Percentiles rank a stretch among this genome's conserved stretches.
Evolutionary conservation across 2,797 vertebrate species (phyloP).

Genomic region (Microcaecilia unicolor): DNA sequence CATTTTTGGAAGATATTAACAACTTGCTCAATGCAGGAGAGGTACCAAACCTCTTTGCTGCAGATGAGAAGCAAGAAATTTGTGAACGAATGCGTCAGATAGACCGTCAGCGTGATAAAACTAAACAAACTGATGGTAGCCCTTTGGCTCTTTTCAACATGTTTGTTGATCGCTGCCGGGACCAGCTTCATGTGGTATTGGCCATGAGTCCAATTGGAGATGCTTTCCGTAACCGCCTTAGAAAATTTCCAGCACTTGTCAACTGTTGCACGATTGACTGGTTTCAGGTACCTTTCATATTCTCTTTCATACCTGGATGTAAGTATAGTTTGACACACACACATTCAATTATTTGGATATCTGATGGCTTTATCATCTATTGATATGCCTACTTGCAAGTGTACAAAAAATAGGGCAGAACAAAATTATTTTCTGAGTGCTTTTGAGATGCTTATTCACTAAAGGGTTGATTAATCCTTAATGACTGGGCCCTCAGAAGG

Average conservation of each 20-base stretch:
- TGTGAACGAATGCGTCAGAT: slow-evolving; percentile 77
- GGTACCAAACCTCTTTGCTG: slow-evolving; percentile 77
- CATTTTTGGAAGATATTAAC: slow-evolving; percentile 82
- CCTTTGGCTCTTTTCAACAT: slow-evolving; percentile 79
- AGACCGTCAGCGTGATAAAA: slow-evolving; percentile 69
- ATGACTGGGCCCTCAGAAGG: too few species aligned
- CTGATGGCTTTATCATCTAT: neutral
- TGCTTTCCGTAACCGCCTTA: slow-evolving; percentile 70
- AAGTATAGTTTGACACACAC: neutral
- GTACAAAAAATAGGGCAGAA: too few species aligned
- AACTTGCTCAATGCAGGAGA: slow-evolving; percentile 86
- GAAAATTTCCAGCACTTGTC: slow-evolving; percentile 60
- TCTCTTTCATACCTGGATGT: neutral
- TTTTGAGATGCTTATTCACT: too few species aligned
- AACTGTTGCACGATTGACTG: slow-evolving; percentile 65
- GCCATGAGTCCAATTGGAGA: slow-evolving; percentile 91
- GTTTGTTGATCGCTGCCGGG: slow-evolving; percentile 79
- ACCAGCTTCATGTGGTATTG: slow-evolving; percentile 77
- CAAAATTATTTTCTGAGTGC: neutral
- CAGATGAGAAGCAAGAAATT: slow-evolving; percentile 82
- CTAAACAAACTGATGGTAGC: slow-evolving; percentile 80
- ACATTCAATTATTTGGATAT: neutral
- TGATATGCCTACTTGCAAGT: too few species aligned
- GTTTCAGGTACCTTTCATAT: slow-evolving; percentile 53
- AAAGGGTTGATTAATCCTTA: too few species aligned